These are phyloP conservation scores for Schizopygopsis malacanthus DNA, from an alignment of 2,797 vertebrate genomes.

Conservation along the genomic window DNA sequence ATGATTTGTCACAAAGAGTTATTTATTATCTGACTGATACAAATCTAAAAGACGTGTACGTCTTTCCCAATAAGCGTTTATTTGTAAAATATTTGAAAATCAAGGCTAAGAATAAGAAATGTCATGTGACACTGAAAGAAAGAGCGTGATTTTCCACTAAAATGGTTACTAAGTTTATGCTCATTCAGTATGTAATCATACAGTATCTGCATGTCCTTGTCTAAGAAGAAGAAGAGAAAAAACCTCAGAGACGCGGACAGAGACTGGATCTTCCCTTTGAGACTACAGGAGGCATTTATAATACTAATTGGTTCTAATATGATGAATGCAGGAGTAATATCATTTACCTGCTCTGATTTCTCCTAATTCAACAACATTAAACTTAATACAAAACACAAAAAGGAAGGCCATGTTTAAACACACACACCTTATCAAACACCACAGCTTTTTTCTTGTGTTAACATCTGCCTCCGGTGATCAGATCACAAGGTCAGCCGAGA, in stretches of 20 bases:
- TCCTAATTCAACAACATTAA: constrained; percentile 13
- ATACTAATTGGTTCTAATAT: constrained; percentile 32
- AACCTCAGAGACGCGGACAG: not conserved
- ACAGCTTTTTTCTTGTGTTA: constrained; percentile 16
- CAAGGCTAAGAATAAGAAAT: not conserved
- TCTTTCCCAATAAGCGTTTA: not conserved
- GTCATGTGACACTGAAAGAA: not conserved
- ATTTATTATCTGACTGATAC: not conserved
- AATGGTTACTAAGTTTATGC: not conserved
- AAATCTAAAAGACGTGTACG: not conserved
- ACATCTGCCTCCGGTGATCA: constrained; percentile 8
- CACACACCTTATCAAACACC: not conserved
- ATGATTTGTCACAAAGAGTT: not conserved
- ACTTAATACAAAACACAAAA: not conserved
- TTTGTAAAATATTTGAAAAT: constrained; percentile 11
- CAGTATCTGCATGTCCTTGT: not conserved
- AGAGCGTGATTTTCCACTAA: not conserved
- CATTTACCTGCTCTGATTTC: constrained; percentile 20
- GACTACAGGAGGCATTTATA: constrained; percentile 21
- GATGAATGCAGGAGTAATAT: constrained; percentile 4
- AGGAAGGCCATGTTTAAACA: not conserved
- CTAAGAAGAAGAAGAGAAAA: not conserved
- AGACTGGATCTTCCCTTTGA: not conserved
- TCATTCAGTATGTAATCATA: constrained; percentile 7
- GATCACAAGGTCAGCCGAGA: constrained; percentile 1